Conservation (phyloP, 2,888 invertebrate species). For the Megastigmus dorsalis region DNA sequence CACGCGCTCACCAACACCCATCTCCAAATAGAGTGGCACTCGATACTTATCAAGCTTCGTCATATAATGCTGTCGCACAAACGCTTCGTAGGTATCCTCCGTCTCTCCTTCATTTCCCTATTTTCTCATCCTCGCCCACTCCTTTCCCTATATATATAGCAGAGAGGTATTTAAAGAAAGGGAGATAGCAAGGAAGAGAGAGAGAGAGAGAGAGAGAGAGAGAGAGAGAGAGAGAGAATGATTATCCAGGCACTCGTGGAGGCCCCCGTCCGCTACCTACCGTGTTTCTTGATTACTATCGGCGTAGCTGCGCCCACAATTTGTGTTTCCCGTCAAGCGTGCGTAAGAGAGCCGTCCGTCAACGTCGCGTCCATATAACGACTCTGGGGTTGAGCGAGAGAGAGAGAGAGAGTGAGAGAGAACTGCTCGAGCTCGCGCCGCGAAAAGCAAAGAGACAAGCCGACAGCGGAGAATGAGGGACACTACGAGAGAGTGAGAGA, state of each 20-base stretch:
- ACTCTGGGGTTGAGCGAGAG: conserved; percentile 48
- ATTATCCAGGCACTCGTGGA: conserved; percentile 64
- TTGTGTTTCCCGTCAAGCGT: conserved; percentile 67
- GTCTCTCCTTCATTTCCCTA: conserved; percentile 23
- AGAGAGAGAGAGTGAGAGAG: no score
- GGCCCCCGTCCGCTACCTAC: conserved; percentile 53
- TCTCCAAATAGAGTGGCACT: conserved; percentile 17
- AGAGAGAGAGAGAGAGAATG: conserved; percentile 58
- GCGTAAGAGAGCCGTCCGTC: conserved; percentile 72
- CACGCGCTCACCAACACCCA: neutral
- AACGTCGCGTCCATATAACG: conserved; percentile 67
- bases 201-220: no score
- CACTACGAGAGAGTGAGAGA: conserved; percentile 45
- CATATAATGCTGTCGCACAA: conserved; percentile 48
- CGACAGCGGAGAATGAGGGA: conserved; percentile 10
- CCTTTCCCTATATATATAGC: no score
- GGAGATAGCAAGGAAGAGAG: no score
- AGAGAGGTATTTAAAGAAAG: no score
- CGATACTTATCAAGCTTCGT: conserved; percentile 64
- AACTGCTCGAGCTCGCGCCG: neutral
- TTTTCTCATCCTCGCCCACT: conserved; percentile 14
- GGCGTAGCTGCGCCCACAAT: conserved; percentile 72
- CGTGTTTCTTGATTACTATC: conserved; percentile 72
- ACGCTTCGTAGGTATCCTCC: conserved; percentile 34
- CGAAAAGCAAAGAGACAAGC: neutral